Evolutionary conservation across 2,888 invertebrate genomes (phyloP).

Genomic region (Mythimna lalbum): DNA sequence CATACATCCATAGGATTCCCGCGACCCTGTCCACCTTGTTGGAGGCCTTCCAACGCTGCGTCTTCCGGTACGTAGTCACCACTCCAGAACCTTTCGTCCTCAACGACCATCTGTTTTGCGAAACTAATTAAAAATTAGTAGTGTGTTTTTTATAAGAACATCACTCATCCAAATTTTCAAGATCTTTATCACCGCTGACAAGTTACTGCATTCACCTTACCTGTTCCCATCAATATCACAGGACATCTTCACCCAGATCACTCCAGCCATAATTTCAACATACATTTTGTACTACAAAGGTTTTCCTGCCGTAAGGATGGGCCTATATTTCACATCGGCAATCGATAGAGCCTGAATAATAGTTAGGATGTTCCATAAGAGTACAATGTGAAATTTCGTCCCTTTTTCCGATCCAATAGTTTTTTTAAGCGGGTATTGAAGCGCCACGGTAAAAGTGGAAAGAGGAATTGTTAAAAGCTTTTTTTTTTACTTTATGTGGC

Average conservation of each 20-base stretch:
- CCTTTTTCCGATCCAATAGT: constrained; percentile 72
- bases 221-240: background rate
- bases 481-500: constrained; percentile 13
- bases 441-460: constrained; percentile 61
- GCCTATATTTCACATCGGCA: constrained; percentile 58
- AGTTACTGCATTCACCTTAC: constrained; percentile 7
- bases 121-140: background rate
- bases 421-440: constrained; percentile 69
- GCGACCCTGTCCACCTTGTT: too few relatives aligned
- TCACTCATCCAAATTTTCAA: too few relatives aligned
- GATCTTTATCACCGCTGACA: background rate
- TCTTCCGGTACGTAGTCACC: too few relatives aligned
- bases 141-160: background rate
- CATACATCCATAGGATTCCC: too few relatives aligned
- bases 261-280: constrained; percentile 30
- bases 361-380: constrained; percentile 54
- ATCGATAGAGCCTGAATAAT: constrained; percentile 52
- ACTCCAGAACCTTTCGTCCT: too few relatives aligned
- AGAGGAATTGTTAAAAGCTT: constrained; percentile 23
- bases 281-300: constrained; percentile 48
- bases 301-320: constrained; percentile 29
- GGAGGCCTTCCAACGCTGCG: too few relatives aligned
- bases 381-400: constrained; percentile 66
- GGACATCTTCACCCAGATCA: constrained; percentile 15
- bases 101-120: too few relatives aligned